Conservation (phyloP, 2,888 invertebrate genomes). For the Sphaerophoria taeniata region DNA sequence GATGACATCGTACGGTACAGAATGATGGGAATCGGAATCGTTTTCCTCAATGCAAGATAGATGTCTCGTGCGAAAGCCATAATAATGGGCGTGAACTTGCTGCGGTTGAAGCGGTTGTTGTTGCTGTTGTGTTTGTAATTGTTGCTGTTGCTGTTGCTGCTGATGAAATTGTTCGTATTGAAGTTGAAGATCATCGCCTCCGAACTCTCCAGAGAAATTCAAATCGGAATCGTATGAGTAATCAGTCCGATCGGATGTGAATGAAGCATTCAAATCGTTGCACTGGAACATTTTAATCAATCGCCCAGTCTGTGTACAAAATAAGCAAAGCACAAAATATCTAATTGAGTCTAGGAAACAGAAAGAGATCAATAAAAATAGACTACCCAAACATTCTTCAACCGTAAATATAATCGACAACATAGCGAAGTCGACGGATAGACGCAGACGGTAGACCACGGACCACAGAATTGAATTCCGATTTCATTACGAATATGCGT, state of each 20-base stretch:
- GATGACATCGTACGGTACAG: constrained; percentile 80
- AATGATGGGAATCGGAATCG: constrained; percentile 81
- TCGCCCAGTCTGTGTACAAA: constrained; percentile 17
- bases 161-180: constrained; percentile 22
- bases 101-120: constrained; percentile 41
- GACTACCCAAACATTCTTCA: constrained; percentile 32
- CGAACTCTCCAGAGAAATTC: constrained; percentile 76
- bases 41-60: constrained; percentile 82
- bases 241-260: constrained; percentile 75
- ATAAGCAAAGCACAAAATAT: constrained; percentile 32
- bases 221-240: constrained; percentile 75
- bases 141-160: constrained; percentile 29
- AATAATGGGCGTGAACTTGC: constrained; percentile 75
- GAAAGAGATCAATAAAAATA: constrained; percentile 38
- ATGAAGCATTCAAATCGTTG: constrained; percentile 76
- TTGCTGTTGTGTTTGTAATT: constrained; percentile 37
- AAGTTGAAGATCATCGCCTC: constrained; percentile 65
- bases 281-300: constrained; percentile 63
- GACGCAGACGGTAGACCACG: neutral
- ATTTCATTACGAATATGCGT: constrained; percentile 53
- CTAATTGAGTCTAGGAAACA: constrained; percentile 16
- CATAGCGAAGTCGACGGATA: constrained; percentile 8
- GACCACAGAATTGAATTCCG: constrained; percentile 44
- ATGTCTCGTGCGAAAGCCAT: constrained; percentile 82
- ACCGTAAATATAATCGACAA: constrained; percentile 41